phyloP scores from a whole-genome alignment of 35 echinoderm and acorn worm species.

The Anneissia japonica region DNA sequence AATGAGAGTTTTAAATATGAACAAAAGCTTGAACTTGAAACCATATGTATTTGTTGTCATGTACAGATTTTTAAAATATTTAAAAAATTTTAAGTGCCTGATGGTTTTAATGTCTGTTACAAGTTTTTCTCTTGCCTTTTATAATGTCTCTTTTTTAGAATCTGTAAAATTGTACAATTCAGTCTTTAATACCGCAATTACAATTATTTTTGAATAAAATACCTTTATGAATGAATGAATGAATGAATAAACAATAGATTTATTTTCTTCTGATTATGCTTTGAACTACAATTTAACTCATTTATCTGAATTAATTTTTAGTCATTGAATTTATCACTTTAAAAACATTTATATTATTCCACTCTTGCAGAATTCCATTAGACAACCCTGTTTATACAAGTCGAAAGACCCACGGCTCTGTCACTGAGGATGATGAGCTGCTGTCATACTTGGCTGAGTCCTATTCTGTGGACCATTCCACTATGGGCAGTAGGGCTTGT shows the following conservation, averaged over 20 bases:
- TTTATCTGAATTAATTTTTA: conserved; percentile 3
- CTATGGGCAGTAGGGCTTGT: conserved; percentile 50
- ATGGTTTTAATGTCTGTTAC: too few species aligned
- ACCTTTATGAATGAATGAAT: background rate
- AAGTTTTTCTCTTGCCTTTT: too few species aligned
- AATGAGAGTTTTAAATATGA: too few species aligned
- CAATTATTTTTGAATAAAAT: too few species aligned
- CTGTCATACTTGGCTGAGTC: conserved; percentile 53
- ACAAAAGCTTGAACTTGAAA: too few species aligned
- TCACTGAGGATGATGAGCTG: conserved; percentile 68
- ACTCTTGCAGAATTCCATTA: conserved; percentile 62
- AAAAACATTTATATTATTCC: background rate
- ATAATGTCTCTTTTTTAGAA: too few species aligned
- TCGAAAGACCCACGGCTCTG: conserved; percentile 29
- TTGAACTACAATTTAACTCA: background rate
- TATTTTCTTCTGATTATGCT: background rate
- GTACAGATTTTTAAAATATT: too few species aligned
- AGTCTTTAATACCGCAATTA: too few species aligned
- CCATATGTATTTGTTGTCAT: too few species aligned
- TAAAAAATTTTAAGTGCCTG: too few species aligned
- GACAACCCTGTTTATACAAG: conserved; percentile 28
- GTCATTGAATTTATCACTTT: too few species aligned
- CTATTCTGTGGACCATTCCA: conserved; percentile 58
- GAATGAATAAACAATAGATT: background rate
- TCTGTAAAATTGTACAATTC: too few species aligned